Evolutionary conservation across 2,888 invertebrate genomes (phyloP).

Genomic region (Lycophotia porphyrea): DNA sequence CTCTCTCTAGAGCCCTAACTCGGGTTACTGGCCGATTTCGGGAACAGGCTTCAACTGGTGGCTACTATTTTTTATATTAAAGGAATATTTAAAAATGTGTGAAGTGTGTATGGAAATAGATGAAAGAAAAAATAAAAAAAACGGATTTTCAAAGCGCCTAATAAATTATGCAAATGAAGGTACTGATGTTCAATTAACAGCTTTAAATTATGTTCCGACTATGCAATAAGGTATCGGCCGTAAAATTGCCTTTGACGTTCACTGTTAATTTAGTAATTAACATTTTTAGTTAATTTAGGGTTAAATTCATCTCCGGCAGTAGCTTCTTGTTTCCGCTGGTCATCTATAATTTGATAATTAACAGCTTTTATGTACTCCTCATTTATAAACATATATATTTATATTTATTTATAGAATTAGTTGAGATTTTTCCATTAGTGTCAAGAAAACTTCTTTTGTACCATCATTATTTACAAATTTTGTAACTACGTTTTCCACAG

Average conservation of each 20-base stretch:
- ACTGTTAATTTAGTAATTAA: constrained; percentile 52
- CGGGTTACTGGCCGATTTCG: no score
- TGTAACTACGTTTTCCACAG: no score
- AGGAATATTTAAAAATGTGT: background rate
- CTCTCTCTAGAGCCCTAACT: background rate
- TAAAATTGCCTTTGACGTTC: constrained; percentile 46
- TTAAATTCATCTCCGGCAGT: constrained; percentile 46
- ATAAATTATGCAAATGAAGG: constrained; percentile 56
- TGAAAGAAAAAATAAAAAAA: no score
- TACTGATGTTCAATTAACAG: constrained; percentile 49
- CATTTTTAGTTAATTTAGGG: constrained; percentile 48
- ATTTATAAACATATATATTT: constrained; percentile 28
- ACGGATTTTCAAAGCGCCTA: background rate
- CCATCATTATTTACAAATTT: no score
- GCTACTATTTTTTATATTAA: background rate
- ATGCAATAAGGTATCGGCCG: constrained; percentile 35
- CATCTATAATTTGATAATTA: constrained; percentile 37
- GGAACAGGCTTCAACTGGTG: no score
- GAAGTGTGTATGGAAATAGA: background rate
- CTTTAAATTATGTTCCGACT: constrained; percentile 40
- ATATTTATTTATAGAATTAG: background rate
- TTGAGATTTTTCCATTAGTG: background rate
- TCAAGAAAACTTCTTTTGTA: background rate
- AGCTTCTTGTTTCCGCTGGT: constrained; percentile 38
- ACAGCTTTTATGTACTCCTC: constrained; percentile 13